phyloP scores from a whole-genome alignment of 2,888 invertebrate species.

The Microchrysa polita region DNA sequence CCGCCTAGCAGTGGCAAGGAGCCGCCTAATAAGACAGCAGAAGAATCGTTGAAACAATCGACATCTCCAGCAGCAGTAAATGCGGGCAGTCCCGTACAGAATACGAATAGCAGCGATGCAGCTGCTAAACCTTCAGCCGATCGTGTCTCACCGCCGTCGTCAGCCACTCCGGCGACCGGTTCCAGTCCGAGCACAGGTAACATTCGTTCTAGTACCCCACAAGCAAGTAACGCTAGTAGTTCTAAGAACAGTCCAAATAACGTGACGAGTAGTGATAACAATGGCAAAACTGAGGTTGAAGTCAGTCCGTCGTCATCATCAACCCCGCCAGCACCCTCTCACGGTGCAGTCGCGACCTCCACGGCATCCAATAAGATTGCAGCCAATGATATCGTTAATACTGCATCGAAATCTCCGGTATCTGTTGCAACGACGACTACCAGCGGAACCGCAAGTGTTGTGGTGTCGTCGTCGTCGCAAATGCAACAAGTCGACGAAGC shows the following conservation, averaged over 20 bases:
- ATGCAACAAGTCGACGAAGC: constrained; percentile 43
- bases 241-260: constrained; percentile 36
- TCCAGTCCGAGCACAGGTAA: constrained; percentile 46
- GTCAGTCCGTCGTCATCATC: neutral
- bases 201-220: constrained; percentile 10
- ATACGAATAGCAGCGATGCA: constrained; percentile 15
- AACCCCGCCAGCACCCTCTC: neutral
- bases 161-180: constrained; percentile 24
- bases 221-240: constrained; percentile 36
- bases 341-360: neutral
- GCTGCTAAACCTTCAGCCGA: constrained; percentile 20
- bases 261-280: neutral
- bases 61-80: constrained; percentile 32
- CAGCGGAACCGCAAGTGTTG: constrained; percentile 39
- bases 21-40: constrained; percentile 40
- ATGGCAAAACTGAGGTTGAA: neutral
- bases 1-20: constrained; percentile 26
- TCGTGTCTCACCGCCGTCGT: constrained; percentile 7
- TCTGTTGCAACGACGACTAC: constrained; percentile 47
- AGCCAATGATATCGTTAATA: neutral
- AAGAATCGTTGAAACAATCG: constrained; percentile 32
- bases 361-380: neutral
- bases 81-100: neutral
- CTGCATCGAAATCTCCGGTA: constrained; percentile 39
- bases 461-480: constrained; percentile 1